A percentile compares a stretch with the other conserved stretches of the same genome.
Conservation (phyloP, 2,888 invertebrate genomes). For the Drosophila kokeensis region DNA sequence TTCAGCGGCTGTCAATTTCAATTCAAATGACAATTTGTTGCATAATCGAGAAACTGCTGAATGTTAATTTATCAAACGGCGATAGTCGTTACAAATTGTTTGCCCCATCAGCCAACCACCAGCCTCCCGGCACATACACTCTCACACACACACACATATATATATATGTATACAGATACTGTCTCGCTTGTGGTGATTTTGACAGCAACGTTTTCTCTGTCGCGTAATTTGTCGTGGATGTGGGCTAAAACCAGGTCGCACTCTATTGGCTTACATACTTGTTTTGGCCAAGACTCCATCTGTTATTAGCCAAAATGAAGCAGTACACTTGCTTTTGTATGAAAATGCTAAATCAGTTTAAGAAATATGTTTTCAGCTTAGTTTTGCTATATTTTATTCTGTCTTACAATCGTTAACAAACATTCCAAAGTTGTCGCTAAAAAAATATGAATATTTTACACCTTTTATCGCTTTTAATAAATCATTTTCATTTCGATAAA, state of each 20-base stretch:
- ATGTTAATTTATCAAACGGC: constrained; percentile 81
- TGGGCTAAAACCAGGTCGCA: constrained; percentile 38
- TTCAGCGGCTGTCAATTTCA: constrained; percentile 72
- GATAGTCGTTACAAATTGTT: constrained; percentile 82
- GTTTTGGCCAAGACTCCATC: constrained; percentile 6
- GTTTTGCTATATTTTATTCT: neutral
- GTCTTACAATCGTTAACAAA: neutral
- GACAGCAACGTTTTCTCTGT: constrained; percentile 56
- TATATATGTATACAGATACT: constrained; percentile 6
- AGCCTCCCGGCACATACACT: constrained; percentile 27
- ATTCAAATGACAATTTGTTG: constrained; percentile 80
- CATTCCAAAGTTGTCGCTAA: neutral
- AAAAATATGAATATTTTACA: neutral
- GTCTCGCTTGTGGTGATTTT: constrained; percentile 36
- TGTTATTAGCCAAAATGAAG: neutral
- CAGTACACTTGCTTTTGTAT: neutral
- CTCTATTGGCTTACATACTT: constrained; percentile 12
- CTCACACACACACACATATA: neutral
- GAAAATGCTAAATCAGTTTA: neutral
- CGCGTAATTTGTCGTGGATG: constrained; percentile 54
- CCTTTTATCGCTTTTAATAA: constrained; percentile 2
- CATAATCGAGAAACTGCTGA: constrained; percentile 76
- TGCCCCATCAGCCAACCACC: constrained; percentile 51
- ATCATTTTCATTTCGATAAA: constrained; percentile 10
- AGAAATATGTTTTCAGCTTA: neutral